Evolutionary conservation across 2,888 invertebrate species (phyloP).

Genomic region (Meteorus cinctellus): DNA sequence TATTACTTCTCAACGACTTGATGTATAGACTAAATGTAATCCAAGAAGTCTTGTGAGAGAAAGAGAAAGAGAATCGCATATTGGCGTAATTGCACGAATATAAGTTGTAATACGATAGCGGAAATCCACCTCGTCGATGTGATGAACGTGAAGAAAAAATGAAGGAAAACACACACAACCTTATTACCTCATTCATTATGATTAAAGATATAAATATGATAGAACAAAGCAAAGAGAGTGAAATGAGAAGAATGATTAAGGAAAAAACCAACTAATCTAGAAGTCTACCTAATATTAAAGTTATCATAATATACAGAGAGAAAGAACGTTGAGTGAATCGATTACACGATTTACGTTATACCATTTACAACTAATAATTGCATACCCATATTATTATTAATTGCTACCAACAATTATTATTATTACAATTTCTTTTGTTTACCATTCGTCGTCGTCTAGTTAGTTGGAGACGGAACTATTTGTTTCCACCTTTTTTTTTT

Average conservation of each 20-base stretch:
- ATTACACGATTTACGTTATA: constrained; percentile 66
- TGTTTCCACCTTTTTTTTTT: constrained; percentile 35
- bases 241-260: constrained; percentile 54
- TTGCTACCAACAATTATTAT: constrained; percentile 57
- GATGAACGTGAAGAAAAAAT: constrained; percentile 42
- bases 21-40: neutral
- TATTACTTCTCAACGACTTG: neutral
- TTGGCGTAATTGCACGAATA: constrained; percentile 3
- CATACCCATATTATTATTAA: constrained; percentile 60
- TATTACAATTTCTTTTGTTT: constrained; percentile 54
- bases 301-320: constrained; percentile 69
- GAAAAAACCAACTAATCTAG: constrained; percentile 63
- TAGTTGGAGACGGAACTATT: constrained; percentile 40
- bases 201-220: constrained; percentile 69
- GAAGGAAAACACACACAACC: constrained; percentile 69
- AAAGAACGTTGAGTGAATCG: constrained; percentile 64
- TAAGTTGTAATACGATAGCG: constrained; percentile 13
- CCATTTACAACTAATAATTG: constrained; percentile 63
- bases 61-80: constrained; percentile 13
- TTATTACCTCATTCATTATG: constrained; percentile 73
- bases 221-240: constrained; percentile 54
- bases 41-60: neutral
- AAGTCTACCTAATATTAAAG: constrained; percentile 72
- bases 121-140: constrained; percentile 56
- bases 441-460: constrained; percentile 47